Evolutionary conservation across 1,140 invertebrate species (phyloP).

Genomic region (Cydia strobilella): DNA sequence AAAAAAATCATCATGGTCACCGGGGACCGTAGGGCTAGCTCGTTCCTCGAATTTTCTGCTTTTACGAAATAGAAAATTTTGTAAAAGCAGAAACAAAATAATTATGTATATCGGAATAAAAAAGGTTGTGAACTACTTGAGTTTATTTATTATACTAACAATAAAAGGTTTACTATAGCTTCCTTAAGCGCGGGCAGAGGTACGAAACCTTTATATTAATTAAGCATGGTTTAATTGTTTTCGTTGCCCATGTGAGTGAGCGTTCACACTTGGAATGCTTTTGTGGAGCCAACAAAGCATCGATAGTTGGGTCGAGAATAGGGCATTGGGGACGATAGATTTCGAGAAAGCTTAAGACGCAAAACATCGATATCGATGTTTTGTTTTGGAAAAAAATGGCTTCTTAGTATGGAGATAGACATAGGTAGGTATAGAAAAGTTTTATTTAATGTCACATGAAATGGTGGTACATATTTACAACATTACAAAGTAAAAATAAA

Average conservation of each 20-base stretch:
- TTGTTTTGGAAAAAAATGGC: slow-evolving; percentile 1
- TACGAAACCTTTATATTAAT: slow-evolving; percentile 14
- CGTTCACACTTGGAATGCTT: slow-evolving; percentile 20
- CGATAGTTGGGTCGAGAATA: slow-evolving; percentile 40
- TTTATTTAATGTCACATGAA: too few species aligned
- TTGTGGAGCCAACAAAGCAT: slow-evolving; percentile 12
- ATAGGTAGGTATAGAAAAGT: too few species aligned
- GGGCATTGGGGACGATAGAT: background rate
- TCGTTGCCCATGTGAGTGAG: slow-evolving; percentile 24
- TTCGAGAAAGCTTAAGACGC: background rate
- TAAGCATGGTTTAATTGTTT: slow-evolving; percentile 29
- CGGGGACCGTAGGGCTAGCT: too few species aligned
- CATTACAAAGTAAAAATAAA: too few species aligned
- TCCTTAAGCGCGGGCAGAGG: background rate
- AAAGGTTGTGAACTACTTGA: slow-evolving; percentile 1
- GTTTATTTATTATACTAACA: background rate
- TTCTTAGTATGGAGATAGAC: too few species aligned
- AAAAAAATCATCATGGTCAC: too few species aligned
- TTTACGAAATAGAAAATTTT: too few species aligned
- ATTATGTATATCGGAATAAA: too few species aligned
- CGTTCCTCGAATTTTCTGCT: too few species aligned
- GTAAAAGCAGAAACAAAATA: background rate
- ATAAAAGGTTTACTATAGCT: background rate
- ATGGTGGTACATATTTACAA: too few species aligned
- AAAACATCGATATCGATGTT: slow-evolving; percentile 32